Conservation (phyloP, 2,113 vertebrate species). For the Tachysurus fulvidraco region DNA sequence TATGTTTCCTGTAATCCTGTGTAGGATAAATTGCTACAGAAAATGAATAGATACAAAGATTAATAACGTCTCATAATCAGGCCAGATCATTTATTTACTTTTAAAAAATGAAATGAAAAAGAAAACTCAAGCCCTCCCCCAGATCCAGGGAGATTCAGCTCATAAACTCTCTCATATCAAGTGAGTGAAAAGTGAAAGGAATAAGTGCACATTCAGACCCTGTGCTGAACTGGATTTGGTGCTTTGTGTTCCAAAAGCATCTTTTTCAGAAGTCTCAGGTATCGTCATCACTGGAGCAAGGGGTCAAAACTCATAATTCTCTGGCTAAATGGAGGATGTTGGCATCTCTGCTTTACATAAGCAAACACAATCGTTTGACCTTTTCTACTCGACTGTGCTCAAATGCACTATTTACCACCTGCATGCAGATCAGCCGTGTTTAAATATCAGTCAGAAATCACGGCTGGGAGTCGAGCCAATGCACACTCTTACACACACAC, state of each 20-base stretch:
- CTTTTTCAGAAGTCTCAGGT: not conserved
- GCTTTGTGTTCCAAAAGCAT: not conserved
- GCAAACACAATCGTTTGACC: constrained; percentile 33
- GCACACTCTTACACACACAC: too few relatives aligned
- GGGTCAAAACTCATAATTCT: not conserved
- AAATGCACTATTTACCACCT: constrained; percentile 3
- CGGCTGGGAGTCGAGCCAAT: constrained; percentile 4
- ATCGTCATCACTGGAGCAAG: not conserved
- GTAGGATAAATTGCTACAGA: too few relatives aligned
- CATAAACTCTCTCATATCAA: not conserved
- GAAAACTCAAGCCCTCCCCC: too few relatives aligned
- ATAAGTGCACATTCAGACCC: not conserved
- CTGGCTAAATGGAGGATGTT: not conserved
- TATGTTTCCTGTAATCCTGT: too few relatives aligned
- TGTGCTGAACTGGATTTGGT: not conserved
- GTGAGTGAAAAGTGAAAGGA: not conserved
- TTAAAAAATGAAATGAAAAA: too few relatives aligned
- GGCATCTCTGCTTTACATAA: not conserved
- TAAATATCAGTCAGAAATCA: constrained; percentile 40
- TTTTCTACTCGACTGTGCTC: constrained; percentile 7
- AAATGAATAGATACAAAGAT: too few relatives aligned
- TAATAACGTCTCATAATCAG: too few relatives aligned
- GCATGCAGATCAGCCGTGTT: constrained; percentile 16
- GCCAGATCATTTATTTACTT: too few relatives aligned
- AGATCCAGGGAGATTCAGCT: not conserved